Evolutionary conservation across 2,113 vertebrate species (phyloP).

Genomic region (Sus scrofa): T2T-Sscrofa CM000812.6:118853001-118853500

Average conservation of each 20-base stretch:
- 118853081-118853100: background rate
- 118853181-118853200: no score
- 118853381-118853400: no score
- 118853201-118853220: fast-evolving
- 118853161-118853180: no score
- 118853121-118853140: background rate
- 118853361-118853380: no score
- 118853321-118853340: background rate
- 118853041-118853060: background rate
- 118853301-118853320: background rate
- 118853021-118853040: background rate
- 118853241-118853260: background rate
- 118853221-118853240: background rate
- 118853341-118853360: fast-evolving
- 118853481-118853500: background rate
- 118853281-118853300: background rate
- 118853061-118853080: background rate
- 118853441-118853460: background rate
- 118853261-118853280: background rate
- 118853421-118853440: background rate
- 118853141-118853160: background rate
- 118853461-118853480: background rate
- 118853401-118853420: background rate
- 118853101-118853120: background rate
- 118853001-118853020: background rate